Percentiles rank a stretch among this genome's conserved stretches.
phyloP scores from a whole-genome alignment of 37 sponge, comb jelly and placozoan genomes.

The Bolinopsis microptera region DNA sequence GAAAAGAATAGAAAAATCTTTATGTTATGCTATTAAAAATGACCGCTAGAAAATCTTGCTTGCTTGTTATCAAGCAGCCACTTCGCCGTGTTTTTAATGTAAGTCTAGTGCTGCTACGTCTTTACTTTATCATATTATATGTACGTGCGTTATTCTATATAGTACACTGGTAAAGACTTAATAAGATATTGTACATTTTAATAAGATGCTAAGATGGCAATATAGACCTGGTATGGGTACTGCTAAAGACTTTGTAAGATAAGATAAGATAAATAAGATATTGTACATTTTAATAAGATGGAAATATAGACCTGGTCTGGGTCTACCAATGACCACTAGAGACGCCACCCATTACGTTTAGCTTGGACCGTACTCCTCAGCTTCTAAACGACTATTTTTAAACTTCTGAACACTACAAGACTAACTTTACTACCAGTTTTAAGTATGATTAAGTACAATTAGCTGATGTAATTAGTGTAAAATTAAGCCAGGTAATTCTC shows the following conservation, averaged over 20 bases:
- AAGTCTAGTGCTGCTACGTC: neutral
- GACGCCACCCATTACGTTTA: neutral
- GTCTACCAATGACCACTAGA: neutral
- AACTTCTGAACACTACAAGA: no score
- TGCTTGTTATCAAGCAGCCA: slow-evolving; percentile 18
- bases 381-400: neutral
- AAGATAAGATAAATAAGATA: no score
- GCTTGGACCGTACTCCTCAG: neutral
- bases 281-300: neutral
- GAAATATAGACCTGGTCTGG: neutral
- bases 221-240: no score
- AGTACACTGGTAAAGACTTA: neutral
- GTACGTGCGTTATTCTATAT: no score
- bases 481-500: no score
- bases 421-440: no score
- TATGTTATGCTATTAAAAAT: neutral
- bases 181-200: neutral
- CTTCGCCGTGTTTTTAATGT: neutral
- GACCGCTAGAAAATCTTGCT: slow-evolving; percentile 5
- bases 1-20: neutral
- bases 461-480: no score
- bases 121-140: neutral
- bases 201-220: no score
- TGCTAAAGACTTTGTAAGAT: neutral
- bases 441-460: no score